Conservation (phyloP, 2,888 invertebrate species). For the Cybosia mesomella region DNA sequence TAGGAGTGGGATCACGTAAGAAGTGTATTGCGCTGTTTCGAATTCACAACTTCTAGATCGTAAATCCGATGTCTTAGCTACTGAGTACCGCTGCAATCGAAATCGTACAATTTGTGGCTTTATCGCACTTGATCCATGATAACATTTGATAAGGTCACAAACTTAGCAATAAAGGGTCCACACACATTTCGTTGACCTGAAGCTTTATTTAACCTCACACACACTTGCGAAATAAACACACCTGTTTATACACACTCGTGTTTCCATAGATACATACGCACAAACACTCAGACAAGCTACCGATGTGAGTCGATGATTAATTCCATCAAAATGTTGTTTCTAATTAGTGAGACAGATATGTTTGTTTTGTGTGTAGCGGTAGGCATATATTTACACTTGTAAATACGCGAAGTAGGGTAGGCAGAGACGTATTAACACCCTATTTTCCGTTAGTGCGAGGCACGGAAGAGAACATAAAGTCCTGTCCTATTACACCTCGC, state of each 20-base stretch:
- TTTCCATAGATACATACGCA: neutral
- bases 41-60: too few species aligned
- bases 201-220: constrained; percentile 27
- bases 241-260: constrained; percentile 10
- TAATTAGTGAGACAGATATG: constrained; percentile 9
- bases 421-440: neutral
- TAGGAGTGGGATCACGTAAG: too few species aligned
- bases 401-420: neutral
- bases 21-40: too few species aligned
- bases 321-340: constrained; percentile 16
- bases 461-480: too few species aligned
- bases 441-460: too few species aligned
- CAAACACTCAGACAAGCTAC: constrained; percentile 13
- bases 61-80: neutral
- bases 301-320: constrained; percentile 18
- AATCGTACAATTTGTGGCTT: neutral
- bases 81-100: neutral
- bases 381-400: neutral
- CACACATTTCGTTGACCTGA: constrained; percentile 18
- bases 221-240: constrained; percentile 20
- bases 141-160: neutral
- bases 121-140: neutral
- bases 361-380: neutral
- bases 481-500: too few species aligned
- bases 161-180: constrained; percentile 13